A percentile compares a stretch with the other conserved stretches of the same genome.
phyloP scores from a whole-genome alignment of 2,888 invertebrate genomes.

The Caenorhabditis sinica region DNA sequence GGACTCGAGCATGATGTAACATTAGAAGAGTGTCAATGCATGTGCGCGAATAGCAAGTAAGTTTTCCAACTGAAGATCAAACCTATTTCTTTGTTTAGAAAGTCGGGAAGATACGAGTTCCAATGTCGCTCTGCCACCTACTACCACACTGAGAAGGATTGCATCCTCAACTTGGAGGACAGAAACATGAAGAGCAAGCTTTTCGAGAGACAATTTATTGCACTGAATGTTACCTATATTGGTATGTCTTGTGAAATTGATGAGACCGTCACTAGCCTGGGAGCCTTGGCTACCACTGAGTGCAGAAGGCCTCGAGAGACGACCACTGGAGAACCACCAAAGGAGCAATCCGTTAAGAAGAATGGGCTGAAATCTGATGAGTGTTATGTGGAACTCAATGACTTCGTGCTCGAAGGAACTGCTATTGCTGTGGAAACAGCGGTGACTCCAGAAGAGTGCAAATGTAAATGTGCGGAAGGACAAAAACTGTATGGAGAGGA shows the following conservation, averaged over 20 bases:
- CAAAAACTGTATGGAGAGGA: slow-evolving; percentile 76
- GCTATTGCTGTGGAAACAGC: slow-evolving; percentile 80
- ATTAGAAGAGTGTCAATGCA: slow-evolving; percentile 82
- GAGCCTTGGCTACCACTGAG: slow-evolving; percentile 12
- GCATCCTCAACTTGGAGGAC: slow-evolving; percentile 81
- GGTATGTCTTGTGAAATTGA: slow-evolving; percentile 76
- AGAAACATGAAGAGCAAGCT: slow-evolving; percentile 63
- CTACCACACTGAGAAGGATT: slow-evolving; percentile 81
- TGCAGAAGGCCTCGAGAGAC: slow-evolving; percentile 30
- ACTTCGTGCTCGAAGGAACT: slow-evolving; percentile 81
- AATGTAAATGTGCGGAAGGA: slow-evolving; percentile 67
- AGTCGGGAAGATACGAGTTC: slow-evolving; percentile 81
- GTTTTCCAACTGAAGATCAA: slow-evolving; percentile 17
- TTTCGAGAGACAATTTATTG: slow-evolving; percentile 67
- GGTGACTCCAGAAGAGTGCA: slow-evolving; percentile 70
- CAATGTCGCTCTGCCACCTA: slow-evolving; percentile 83
- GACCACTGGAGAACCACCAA: slow-evolving; percentile 8
- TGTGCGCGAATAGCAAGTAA: slow-evolving; percentile 82
- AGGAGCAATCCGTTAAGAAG: slow-evolving; percentile 32
- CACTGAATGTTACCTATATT: slow-evolving; percentile 76
- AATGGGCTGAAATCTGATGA: slow-evolving; percentile 73
- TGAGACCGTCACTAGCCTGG: slow-evolving; percentile 45
- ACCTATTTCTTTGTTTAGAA: slow-evolving; percentile 64
- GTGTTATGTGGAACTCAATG: slow-evolving; percentile 81
- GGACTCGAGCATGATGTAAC: slow-evolving; percentile 81